Evolutionary conservation across 2,113 vertebrate genomes (phyloP), one percentile per base, ranked within the genome.

Genomic region (Hippocampus mohnikei): DNA sequence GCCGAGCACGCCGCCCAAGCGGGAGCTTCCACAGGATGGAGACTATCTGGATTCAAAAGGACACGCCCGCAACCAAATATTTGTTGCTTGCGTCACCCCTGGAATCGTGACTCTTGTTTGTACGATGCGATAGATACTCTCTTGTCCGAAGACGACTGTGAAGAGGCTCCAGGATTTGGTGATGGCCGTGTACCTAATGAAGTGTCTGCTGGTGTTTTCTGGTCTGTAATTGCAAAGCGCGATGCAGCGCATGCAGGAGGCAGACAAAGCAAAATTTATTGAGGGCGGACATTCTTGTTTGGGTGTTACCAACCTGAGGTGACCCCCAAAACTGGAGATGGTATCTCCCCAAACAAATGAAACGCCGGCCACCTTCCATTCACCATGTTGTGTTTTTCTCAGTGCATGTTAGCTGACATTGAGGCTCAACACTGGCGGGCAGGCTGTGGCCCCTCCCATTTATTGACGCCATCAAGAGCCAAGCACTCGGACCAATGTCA

Each of bases 401-500:
- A 1, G 9, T 44, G 9, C 52, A 65, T 56, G 76, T 66, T 72
- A 67, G 23, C 33, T 81, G 81, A 80, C 82, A 81, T 76, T 82
- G 80, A 83, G 66, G 69, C 58, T 85, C 78, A 85, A 81, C 67
- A 60, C 79, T 70, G 56, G 11, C 75, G 80, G 82, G 83, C 84
- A 37, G 33, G 33, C 33, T 81, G 70, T 73, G 61, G 60, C 84
- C 79, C 42, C 42, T 12, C 9, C 85, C 82, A 92, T 89, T 91
- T 90, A 92, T 92, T 81, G 77, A 89, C 82, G 82, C 74, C 83
- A 74, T 85, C 85, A 76, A 63, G 10, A 21, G 11, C 77, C 67
- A 74, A 85, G 83, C 80, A 82, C 88, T 83, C 80, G 72, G 73
- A 66, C 44, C 12, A 87, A 89, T 86, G 88, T 89, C 88, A 82